Base-by-base conservation (phyloP, 2,113 vertebrate species). In the Pseudolaguvia tuberculata region DNA sequence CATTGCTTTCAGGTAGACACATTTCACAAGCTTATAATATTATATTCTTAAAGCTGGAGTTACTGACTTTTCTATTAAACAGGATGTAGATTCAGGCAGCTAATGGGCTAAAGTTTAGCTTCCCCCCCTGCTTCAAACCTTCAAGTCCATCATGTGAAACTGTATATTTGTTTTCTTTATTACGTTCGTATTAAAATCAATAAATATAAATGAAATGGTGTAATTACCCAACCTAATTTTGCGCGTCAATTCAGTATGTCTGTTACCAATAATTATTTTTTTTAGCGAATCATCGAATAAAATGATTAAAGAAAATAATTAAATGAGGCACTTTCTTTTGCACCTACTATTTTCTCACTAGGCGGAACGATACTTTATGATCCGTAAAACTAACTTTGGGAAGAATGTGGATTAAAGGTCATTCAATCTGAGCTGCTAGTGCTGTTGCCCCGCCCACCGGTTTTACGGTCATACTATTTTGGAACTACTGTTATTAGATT, bases 371-470 rank as follows among this genome's bases (percentile, higher is more conserved):
- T 61, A 39, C 18, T 3, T 42, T 21, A 12, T 39, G 4, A 39
- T 35, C 5, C 11, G 45, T 69, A 67, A 59, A 57, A 31, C 17
- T 27, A 63, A 21, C 67, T 61, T 29, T 62, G 50, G 29, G 23
- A 76, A 31, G 79, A 87, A 90, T 86, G 48, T 90, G 77, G 89
- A 89, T 88, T 84, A 91, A 87, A 81, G 89, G 83, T 90, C 86
- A 78, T 53, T 15, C 15, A 48, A 59, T 47, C 59, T 71, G 56
- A 53, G 27, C 50, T 58, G 2, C 51, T 45, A 21, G 11, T 7
- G 15, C 7, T 35, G n/a, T 70, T 23, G 68, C 52, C 68, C 23
- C 52, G 53, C 55, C 69, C 55, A 57, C 35, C 20, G 0, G 6
- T 5, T 5, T 1, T 0, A 17, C 3, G 29, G 1, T 6, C 31